Evolutionary conservation across 2,888 invertebrate genomes (phyloP).

Genomic region (Geotrupes spiniger): DNA sequence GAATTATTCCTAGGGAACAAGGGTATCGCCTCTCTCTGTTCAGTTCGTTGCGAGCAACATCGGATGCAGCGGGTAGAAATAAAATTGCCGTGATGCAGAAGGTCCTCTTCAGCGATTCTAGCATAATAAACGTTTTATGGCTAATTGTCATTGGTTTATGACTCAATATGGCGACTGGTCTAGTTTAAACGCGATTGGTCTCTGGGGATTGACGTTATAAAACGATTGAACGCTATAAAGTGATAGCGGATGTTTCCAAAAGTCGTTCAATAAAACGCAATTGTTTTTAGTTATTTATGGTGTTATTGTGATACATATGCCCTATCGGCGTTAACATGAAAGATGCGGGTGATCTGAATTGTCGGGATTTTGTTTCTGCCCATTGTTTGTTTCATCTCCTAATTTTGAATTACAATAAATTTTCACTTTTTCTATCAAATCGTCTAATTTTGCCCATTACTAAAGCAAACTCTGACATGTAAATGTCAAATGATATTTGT

Average conservation of each 20-base stretch:
- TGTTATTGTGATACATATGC: neutral
- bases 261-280: constrained; percentile 44
- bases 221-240: constrained; percentile 43
- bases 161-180: constrained; percentile 51
- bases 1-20: constrained; percentile 15
- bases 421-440: no score
- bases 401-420: no score
- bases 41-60: constrained; percentile 8
- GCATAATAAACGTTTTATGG: constrained; percentile 50
- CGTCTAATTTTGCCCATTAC: no score
- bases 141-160: constrained; percentile 53
- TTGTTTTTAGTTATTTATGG: constrained; percentile 36
- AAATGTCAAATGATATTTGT: no score
- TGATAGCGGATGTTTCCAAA: constrained; percentile 38
- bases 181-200: constrained; percentile 51
- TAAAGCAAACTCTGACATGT: no score
- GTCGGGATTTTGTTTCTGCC: no score
- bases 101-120: constrained; percentile 31
- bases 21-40: constrained; percentile 15
- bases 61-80: neutral
- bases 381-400: no score
- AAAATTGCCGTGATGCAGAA: constrained; percentile 1
- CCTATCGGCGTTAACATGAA: neutral
- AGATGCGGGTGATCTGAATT: no score
- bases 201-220: constrained; percentile 44